Base-by-base conservation (phyloP, 2,888 invertebrate species). In the Shargacucullia verbasci region DNA sequence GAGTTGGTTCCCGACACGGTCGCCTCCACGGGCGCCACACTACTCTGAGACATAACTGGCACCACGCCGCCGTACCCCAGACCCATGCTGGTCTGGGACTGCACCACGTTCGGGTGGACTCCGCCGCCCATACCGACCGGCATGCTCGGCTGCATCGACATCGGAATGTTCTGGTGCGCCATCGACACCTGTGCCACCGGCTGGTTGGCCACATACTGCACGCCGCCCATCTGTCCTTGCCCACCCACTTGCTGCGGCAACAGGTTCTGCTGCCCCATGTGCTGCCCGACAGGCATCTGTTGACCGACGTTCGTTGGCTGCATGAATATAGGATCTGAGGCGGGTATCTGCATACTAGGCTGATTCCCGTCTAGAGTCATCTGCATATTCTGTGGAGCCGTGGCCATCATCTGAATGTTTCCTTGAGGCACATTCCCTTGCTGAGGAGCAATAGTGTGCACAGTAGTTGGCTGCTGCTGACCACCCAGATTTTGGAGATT, bases 351-450 rank as follows among this genome's bases (percentile, higher is more conserved):
- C 94, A 94, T 94, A 81, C 89, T 91, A 25, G 92, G 87, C 88
- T 94, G 94, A 90, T 94, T 94, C 84, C 89, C 91, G 85, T 94
- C 94, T 80, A 94, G 88, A 82, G 94, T 89, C 92, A 94, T 93
- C 83, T 94, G 94, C 89, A 94, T 93, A 85, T 92, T 94, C 83
- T 94, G 94, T 40, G 92, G 89, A 25, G 94, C 83, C 53, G 94
- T 90, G 20, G 94, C 83, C 90, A 95, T 95, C 88, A 95, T 92
- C 74, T 95, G 95, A 70, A 95, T 94, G 72, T 95, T 93, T 58
- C 94, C 95, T 84, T 95, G 95, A 12, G 94, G 92, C 81, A 95
- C 94, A 73, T 90, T 95, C 65, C 94, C 94, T 76, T 95, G 94
- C 67, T 95, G 95, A 3, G 90, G 87, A 60, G 90, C 87, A 83